These are phyloP conservation scores for Miniopterus natalensis DNA, from an alignment of 2,113 vertebrate genomes.

Conservation along the genomic window DNA sequence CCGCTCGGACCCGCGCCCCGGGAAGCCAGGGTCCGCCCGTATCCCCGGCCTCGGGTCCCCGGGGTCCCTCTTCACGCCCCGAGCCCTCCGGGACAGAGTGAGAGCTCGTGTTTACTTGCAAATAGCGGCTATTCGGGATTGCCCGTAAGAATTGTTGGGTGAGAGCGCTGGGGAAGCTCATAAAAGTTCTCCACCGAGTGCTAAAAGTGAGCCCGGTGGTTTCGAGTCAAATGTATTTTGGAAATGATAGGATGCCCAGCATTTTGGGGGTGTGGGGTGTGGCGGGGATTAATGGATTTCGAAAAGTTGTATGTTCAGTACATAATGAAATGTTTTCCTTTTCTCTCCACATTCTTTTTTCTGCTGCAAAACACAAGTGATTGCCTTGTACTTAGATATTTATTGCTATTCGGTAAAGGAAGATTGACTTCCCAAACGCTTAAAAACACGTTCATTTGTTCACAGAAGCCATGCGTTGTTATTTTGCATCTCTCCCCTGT, in stretches of 20 bases:
- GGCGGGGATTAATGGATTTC: not conserved
- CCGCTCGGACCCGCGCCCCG: not conserved
- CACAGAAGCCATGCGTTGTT: not conserved
- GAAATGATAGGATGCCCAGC: not conserved
- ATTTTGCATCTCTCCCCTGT: not conserved
- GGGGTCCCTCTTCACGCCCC: not conserved
- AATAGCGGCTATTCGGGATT: not conserved
- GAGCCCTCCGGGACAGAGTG: not conserved
- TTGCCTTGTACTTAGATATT: not conserved
- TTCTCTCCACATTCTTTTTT: not conserved
- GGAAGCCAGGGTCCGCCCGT: not conserved
- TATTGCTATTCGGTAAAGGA: not conserved
- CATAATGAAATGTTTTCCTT: not conserved
- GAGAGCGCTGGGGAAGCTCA: not conserved
- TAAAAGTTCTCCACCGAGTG: slow-evolving; percentile 2
- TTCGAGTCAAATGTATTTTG: not conserved
- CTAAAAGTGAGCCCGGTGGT: not conserved
- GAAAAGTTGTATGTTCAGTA: not conserved
- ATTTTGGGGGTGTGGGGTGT: not conserved
- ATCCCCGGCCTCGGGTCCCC: not conserved
- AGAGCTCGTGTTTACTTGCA: not conserved
- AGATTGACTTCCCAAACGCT: slow-evolving; percentile 51
- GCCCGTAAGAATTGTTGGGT: not conserved
- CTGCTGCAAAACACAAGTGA: not conserved
- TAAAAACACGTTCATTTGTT: not conserved